Evolutionary conservation across 1,140 invertebrate genomes (phyloP), one percentile per base, ranked within the genome.

Genomic region (Drosophila neocordata): DNA sequence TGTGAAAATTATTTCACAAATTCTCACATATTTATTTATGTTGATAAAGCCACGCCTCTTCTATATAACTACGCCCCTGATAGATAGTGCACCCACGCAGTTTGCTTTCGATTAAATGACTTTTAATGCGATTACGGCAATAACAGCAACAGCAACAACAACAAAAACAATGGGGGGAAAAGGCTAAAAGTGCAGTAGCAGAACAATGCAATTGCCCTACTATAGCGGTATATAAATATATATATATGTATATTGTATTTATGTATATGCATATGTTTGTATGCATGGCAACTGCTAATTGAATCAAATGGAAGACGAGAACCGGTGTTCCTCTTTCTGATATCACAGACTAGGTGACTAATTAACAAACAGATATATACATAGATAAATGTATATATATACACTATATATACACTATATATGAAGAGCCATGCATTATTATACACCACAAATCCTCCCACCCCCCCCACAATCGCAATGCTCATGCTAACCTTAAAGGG

Each of bases 91-190:
- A 48, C 58, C 53, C 69, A 71, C 69, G 62, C 64, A 37, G 22
- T 67, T 82, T 69, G 79, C 83, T 88, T 88, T 88, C 83, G 83
- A 88, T 88, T 88, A 88, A 88, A 79, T 76, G 83, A 79, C 71
- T 83, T 88, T 88, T 88, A 88, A 88, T 88, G 84, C 83, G 83
- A 88, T 88, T 88, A 88, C 79, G 62, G 48, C 79, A 55, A 55
- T 70, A 77, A 70, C 44, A 67, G 55, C 13, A 51, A 52, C 13
- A 55, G 18, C 24, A 34, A 60, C 18, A 74, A 58, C 8, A 62
- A 61, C 58, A 68, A 52, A 61, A 74, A 66, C 12, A 70, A 53
- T 38, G 37, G 12, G 37, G 37, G 12, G 5, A 44, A 44, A 18
- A 9, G 18, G 41, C 41, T 20, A 8, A 48, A 48, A 48, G 41